These are phyloP conservation scores for Zapornia atra DNA, from an alignment of 2,113 vertebrate genomes.

Conservation along the genomic window DNA sequence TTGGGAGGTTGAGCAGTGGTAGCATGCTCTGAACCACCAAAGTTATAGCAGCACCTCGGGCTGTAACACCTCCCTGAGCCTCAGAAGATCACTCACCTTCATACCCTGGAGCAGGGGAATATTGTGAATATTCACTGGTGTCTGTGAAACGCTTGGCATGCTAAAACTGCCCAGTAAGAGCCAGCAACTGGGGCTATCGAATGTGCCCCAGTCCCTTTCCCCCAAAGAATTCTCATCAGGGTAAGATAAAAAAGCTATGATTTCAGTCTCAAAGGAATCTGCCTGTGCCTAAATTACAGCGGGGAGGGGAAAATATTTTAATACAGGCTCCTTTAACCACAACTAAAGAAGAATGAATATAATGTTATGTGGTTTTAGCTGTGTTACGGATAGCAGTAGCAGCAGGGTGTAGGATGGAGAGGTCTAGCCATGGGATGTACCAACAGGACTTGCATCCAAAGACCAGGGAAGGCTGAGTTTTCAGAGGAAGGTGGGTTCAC, in stretches of 20 bases:
- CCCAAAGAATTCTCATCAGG: not conserved
- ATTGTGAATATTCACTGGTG: not conserved
- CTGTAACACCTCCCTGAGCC: not conserved
- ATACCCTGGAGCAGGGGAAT: not conserved
- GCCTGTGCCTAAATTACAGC: not conserved
- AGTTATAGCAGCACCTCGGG: not conserved
- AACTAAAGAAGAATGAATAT: not conserved
- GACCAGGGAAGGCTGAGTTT: not conserved
- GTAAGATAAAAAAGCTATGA: not conserved
- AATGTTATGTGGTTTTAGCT: slow-evolving; percentile 5
- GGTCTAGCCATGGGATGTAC: not conserved
- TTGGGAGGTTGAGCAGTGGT: not conserved
- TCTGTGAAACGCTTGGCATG: not conserved
- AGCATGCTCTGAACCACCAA: not conserved
- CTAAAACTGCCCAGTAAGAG: not conserved
- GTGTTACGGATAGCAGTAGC: not conserved
- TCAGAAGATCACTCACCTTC: not conserved
- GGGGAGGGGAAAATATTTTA: not conserved
- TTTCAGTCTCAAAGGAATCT: slow-evolving; percentile 33
- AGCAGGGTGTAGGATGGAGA: not conserved
- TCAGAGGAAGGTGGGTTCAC: not conserved
- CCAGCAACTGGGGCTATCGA: not conserved
- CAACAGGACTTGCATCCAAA: not conserved
- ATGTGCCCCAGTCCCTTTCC: not conserved
- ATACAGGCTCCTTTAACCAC: not conserved